A percentile compares a stretch with the other conserved stretches of the same genome.
These are phyloP conservation scores for Nilaparvata lugens DNA, from an alignment of 1,140 invertebrate species.

Conservation along the genomic window DNA sequence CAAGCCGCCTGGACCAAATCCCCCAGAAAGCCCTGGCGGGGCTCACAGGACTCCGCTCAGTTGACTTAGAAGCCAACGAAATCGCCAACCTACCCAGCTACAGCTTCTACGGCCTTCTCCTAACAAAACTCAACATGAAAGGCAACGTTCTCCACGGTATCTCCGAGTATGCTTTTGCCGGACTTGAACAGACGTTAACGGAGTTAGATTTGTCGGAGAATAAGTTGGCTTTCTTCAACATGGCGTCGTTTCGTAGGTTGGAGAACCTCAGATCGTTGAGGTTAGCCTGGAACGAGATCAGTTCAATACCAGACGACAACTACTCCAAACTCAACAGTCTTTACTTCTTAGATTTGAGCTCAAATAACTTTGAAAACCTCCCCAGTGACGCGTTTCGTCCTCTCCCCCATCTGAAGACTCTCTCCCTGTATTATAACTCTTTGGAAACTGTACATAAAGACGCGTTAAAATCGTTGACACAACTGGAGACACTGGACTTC, in stretches of 20 bases:
- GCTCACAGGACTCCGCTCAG: constrained; percentile 55
- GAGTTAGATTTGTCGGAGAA: constrained; percentile 82
- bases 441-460: constrained; percentile 67
- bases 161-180: constrained; percentile 77
- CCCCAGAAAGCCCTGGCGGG: constrained; percentile 70
- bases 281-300: constrained; percentile 76
- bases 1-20: constrained; percentile 65
- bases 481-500: constrained; percentile 75
- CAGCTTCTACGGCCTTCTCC: constrained; percentile 71
- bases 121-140: constrained; percentile 76
- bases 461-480: constrained; percentile 58
- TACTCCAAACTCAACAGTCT: constrained; percentile 60
- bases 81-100: constrained; percentile 75
- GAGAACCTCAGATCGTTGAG: constrained; percentile 60
- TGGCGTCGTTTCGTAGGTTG: constrained; percentile 63
- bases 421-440: constrained; percentile 75
- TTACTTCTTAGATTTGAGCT: constrained; percentile 71
- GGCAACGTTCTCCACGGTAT: constrained; percentile 68
- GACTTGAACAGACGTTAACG: constrained; percentile 64
- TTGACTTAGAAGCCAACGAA: constrained; percentile 80
- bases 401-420: constrained; percentile 64
- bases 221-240: constrained; percentile 69
- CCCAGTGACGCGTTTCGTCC: constrained; percentile 64
- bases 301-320: constrained; percentile 55
- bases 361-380: constrained; percentile 70